These are phyloP conservation scores for Cataglyphis rosenhaueri DNA, from an alignment of 2,888 invertebrate genomes.

Conservation along the genomic window DNA sequence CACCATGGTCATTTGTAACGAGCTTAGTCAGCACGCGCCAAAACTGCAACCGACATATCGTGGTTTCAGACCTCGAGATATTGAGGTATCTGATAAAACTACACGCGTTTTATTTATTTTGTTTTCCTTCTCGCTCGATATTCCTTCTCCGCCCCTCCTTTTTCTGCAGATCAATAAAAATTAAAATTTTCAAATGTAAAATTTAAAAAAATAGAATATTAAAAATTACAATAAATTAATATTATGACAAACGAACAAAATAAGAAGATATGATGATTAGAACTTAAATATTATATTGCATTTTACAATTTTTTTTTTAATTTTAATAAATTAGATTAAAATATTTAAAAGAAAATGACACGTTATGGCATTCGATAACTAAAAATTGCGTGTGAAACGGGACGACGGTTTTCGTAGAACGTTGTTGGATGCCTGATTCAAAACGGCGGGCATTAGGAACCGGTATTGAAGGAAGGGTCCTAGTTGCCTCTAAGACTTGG, in stretches of 20 bases:
- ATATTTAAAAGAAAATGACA: not conserved
- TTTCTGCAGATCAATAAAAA: not conserved
- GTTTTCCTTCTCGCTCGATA: not conserved
- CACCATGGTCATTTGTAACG: not conserved
- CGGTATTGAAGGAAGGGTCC: slow-evolving; percentile 20
- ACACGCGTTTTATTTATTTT: not conserved
- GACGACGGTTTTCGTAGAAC: slow-evolving; percentile 13
- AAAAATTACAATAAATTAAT: not conserved
- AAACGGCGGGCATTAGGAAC: slow-evolving; percentile 20
- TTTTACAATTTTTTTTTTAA: slow-evolving; percentile 10
- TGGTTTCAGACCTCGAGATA: no score
- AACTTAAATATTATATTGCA: not conserved
- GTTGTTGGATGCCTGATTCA: not conserved
- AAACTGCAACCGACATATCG: not conserved
- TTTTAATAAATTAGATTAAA: not conserved
- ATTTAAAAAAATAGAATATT: not conserved
- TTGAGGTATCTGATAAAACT: not conserved
- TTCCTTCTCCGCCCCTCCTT: no score
- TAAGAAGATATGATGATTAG: not conserved
- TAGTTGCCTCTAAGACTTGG: slow-evolving; percentile 43
- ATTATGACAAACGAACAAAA: not conserved
- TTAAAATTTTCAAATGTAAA: not conserved
- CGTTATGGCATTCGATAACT: not conserved
- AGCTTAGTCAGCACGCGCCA: slow-evolving; percentile 18
- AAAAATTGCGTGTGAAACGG: not conserved